Evolutionary conservation across 2,113 vertebrate genomes (phyloP).

Genomic region (Pomatorhinus ruficollis): DNA sequence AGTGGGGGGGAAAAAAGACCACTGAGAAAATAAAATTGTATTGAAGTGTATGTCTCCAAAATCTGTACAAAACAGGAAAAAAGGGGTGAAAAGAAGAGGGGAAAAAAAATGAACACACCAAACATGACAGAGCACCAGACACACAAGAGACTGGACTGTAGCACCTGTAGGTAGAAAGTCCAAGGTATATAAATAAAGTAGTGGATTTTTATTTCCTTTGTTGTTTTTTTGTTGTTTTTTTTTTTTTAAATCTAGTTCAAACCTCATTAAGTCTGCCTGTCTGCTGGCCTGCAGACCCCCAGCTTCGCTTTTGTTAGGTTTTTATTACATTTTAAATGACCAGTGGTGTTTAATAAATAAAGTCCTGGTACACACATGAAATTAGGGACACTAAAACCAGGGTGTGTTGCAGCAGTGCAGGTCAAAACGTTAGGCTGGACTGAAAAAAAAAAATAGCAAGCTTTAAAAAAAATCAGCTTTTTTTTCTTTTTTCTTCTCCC

Average conservation of each 20-base stretch:
- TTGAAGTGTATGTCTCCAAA: conserved; percentile 24
- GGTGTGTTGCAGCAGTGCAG: conserved; percentile 45
- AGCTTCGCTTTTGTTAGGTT: conserved; percentile 14
- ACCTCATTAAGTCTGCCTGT: neutral
- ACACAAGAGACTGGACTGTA: neutral
- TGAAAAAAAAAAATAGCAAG: conserved; percentile 32
- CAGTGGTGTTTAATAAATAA: conserved; percentile 83
- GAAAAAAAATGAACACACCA: neutral
- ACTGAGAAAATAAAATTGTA: neutral
- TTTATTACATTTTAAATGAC: conserved; percentile 47
- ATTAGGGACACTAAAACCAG: conserved; percentile 28
- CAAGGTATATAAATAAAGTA: conserved; percentile 6
- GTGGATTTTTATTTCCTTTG: neutral
- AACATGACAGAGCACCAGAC: conserved; percentile 35
- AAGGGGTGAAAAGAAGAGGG: neutral
- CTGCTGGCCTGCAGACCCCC: conserved; percentile 1
- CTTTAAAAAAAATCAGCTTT: conserved; percentile 34
- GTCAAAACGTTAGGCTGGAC: conserved; percentile 34
- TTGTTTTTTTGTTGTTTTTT: neutral
- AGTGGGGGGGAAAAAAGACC: neutral
- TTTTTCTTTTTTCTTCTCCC: neutral
- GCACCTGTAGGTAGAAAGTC: conserved; percentile 63
- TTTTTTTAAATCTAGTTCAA: neutral
- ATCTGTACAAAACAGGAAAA: conserved; percentile 36
- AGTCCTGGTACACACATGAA: conserved; percentile 76